Evolutionary conservation across 2,113 vertebrate genomes (phyloP), one percentile per base, ranked within the genome.

Genomic region (Reinhardtius hippoglossoides): DNA sequence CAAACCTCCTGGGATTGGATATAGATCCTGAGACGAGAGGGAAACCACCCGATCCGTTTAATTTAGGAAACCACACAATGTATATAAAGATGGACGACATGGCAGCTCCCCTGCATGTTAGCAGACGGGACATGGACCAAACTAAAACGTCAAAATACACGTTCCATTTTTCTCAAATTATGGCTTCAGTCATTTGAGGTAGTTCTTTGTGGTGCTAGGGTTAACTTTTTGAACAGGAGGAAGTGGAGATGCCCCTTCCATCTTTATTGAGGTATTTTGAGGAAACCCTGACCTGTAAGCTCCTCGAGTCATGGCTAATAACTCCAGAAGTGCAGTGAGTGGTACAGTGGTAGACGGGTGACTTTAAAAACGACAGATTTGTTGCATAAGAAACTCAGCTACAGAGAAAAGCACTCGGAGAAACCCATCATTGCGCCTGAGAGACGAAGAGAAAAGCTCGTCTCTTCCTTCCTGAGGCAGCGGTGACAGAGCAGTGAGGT

Each of bases 401-500:
- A 23, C 18, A 67, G 57, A 44, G 67, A 44, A 23, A 76, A 71
- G 16, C 56, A 20, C 16, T n/a, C 18, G 21, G 20, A 20, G 50
- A n/a, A 55, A 21, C 8, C 7, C 20, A 16, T 46, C 35, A 14
- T n/a, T 48, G 20, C n/a, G n/a, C n/a, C 60, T 57, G 68, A 14
- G 67, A 72, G 26, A 64, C 3, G n/a, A 23, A 24, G 56, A 9
- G 18, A 58, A 50, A 13, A 57, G 1, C 23, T 42, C 24, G 1
- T 42, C 52, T 74, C 46, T 54, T 44, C 4, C 4, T 13, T 64
- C 48, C 77, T 52, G 67, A 27, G 24, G 68, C 37, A 44, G 46
- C 20, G 35, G 67, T 57, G 70, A 75, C 71, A 61, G 74, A 1
- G 73, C 1, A 61, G 68, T 13, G n/a, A 65, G 72, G 20, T 52